Percentiles rank a stretch among this genome's conserved stretches.
Evolutionary conservation across 2,797 vertebrate genomes (phyloP).

Genomic region (Pangasius sanitwongsei): DNA sequence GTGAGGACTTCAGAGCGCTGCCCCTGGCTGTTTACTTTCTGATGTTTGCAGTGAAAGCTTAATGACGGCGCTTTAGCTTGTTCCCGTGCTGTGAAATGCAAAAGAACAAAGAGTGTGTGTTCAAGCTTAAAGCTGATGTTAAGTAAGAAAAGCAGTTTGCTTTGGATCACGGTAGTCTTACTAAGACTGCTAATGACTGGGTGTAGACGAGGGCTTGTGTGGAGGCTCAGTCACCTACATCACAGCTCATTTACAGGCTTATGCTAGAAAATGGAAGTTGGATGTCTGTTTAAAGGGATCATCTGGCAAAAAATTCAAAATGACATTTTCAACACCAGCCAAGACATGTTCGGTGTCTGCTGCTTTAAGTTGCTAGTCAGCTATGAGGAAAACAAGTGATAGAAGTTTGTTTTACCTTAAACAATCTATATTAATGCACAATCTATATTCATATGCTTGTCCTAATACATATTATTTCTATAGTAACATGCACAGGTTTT

Average conservation of each 20-base stretch:
- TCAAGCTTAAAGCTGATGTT: no score
- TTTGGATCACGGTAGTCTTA: neutral
- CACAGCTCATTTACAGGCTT: neutral
- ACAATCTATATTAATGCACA: no score
- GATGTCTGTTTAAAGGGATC: neutral
- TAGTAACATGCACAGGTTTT: no score
- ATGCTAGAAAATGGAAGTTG: neutral
- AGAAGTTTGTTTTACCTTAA: no score
- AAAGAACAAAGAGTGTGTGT: neutral
- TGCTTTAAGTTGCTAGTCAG: neutral
- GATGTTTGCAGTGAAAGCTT: neutral
- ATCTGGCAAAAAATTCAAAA: neutral
- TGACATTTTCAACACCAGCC: neutral
- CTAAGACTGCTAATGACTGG: neutral
- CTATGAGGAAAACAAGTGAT: no score
- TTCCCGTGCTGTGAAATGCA: neutral
- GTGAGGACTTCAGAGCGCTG: slow-evolving; percentile 5
- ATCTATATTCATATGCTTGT: no score
- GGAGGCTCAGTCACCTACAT: neutral
- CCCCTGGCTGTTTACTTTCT: slow-evolving; percentile 6
- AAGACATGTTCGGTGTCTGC: no score
- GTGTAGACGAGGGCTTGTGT: neutral
- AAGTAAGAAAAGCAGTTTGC: neutral
- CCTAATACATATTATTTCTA: no score
- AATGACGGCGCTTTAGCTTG: neutral